Percentiles rank a stretch among this genome's conserved stretches.
Conservation (phyloP, 2,888 invertebrate genomes). For the Acanthosoma haemorrhoidale region DNA sequence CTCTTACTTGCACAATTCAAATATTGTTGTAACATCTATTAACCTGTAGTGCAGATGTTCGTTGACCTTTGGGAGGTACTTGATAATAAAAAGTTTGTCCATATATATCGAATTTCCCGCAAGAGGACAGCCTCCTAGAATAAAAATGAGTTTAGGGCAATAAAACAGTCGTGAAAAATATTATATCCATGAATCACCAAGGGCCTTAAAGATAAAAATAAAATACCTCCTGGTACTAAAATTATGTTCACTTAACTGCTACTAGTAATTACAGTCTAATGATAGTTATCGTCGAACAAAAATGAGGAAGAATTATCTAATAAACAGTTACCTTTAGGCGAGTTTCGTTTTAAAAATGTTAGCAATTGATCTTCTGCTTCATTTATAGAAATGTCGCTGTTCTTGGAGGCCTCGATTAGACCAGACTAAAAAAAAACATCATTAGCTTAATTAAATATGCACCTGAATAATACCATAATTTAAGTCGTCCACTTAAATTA, state of each 20-base stretch:
- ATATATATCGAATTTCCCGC: slow-evolving; percentile 85
- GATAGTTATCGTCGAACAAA: too few relatives aligned
- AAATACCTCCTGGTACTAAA: not conserved
- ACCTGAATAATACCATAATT: too few relatives aligned
- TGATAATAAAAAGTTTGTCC: slow-evolving; percentile 74
- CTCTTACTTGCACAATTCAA: slow-evolving; percentile 61
- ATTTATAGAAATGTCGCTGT: not conserved
- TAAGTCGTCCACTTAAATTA: too few relatives aligned
- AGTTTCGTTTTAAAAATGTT: not conserved
- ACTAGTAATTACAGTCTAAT: too few relatives aligned
- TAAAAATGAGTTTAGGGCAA: too few relatives aligned
- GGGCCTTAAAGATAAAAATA: too few relatives aligned
- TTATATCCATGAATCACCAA: too few relatives aligned
- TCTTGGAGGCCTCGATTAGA: not conserved
- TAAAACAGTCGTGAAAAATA: too few relatives aligned
- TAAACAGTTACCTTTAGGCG: too few relatives aligned
- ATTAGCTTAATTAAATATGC: too few relatives aligned
- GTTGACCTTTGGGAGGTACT: slow-evolving; percentile 75
- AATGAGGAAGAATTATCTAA: too few relatives aligned
- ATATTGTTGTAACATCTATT: slow-evolving; percentile 86
- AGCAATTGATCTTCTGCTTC: not conserved
- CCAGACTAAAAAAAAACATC: slow-evolving; percentile 16
- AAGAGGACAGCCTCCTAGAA: slow-evolving; percentile 61
- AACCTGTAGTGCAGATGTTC: slow-evolving; percentile 84
- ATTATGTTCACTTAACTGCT: too few relatives aligned